Evolutionary conservation across 2,113 vertebrate species (phyloP).

Genomic region (Actenoides hombroni): DNA sequence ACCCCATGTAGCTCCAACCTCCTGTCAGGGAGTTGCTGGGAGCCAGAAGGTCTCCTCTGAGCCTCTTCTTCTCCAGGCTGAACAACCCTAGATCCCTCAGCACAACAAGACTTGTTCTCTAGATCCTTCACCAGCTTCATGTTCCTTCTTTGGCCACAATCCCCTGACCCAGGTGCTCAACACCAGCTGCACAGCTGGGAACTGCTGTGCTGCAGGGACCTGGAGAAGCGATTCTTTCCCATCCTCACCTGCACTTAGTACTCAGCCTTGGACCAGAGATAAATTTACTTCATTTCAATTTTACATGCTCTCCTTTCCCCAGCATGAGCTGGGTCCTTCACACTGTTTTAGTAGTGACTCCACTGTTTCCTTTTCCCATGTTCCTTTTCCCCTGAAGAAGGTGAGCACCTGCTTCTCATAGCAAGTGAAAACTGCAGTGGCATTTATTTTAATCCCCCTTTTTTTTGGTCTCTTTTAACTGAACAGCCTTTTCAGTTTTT

Average conservation of each 20-base stretch:
- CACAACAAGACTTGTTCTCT: neutral
- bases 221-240: neutral
- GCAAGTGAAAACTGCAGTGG: neutral
- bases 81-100: neutral
- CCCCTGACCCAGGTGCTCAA: neutral
- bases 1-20: neutral
- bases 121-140: neutral
- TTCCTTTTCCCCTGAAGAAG: neutral
- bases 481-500: neutral
- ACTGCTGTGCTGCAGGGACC: neutral
- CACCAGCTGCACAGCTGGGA: neutral
- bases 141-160: neutral
- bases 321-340: neutral
- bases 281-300: neutral
- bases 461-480: neutral
- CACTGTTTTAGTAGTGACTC: neutral
- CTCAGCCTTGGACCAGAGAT: neutral
- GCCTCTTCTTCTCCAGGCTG: neutral
- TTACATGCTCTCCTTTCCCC: neutral
- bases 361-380: neutral
- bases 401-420: neutral
- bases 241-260: neutral
- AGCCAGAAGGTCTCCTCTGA: neutral
- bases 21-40: neutral
- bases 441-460: neutral